Evolutionary conservation across 2,797 vertebrate genomes (phyloP).

Genomic region (Gouania willdenowi): DNA sequence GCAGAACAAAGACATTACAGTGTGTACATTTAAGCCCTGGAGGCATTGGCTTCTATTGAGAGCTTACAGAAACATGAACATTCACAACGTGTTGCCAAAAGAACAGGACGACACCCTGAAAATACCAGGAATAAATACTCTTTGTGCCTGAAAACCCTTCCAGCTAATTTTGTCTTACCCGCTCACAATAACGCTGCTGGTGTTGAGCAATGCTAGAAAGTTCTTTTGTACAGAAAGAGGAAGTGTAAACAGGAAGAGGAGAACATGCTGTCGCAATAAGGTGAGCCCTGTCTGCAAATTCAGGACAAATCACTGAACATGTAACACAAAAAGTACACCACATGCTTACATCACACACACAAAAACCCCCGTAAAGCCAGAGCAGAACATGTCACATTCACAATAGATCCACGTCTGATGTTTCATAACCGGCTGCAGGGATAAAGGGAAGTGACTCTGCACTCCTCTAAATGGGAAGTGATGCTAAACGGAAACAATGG

Average conservation of each 20-base stretch:
- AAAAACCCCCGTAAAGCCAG: conserved; percentile 37
- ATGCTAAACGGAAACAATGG: conserved; percentile 65
- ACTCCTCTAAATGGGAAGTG: conserved; percentile 66
- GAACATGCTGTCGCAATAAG: conserved; percentile 72
- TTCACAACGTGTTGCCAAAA: conserved; percentile 49
- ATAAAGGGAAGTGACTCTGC: conserved; percentile 66
- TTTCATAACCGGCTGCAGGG: conserved; percentile 43
- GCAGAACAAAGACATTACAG: conserved; percentile 13
- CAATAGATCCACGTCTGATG: conserved; percentile 29
- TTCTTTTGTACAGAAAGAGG: conserved; percentile 55
- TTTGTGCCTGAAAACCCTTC: conserved; percentile 57
- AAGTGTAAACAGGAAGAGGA: conserved; percentile 66
- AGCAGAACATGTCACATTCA: conserved; percentile 65
- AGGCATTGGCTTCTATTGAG: conserved; percentile 19
- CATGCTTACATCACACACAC: conserved; percentile 28
- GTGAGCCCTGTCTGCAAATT: conserved; percentile 73
- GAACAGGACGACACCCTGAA: conserved; percentile 73
- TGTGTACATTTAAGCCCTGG: conserved; percentile 18
- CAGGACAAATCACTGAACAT: conserved; percentile 49
- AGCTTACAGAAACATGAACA: conserved; percentile 43
- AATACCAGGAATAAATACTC: conserved; percentile 70
- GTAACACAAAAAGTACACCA: conserved; percentile 1
- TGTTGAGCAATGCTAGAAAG: conserved; percentile 64
- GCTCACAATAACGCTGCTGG: no score
- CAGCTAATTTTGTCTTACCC: conserved; percentile 59